phyloP scores from a whole-genome alignment of 2,113 vertebrate genomes.

The Strix aluco region DNA sequence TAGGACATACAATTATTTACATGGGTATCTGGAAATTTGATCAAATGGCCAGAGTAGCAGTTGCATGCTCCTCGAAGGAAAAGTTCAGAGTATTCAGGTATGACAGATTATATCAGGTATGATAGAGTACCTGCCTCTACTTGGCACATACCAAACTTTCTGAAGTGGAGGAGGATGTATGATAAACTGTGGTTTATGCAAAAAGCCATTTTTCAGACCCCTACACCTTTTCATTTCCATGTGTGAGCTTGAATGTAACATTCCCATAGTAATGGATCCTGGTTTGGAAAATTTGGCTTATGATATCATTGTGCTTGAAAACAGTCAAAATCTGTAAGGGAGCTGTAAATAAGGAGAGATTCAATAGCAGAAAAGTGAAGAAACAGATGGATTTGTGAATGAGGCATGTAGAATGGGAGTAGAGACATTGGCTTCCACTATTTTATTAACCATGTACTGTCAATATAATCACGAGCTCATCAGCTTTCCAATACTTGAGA shows the following conservation, averaged over 20 bases:
- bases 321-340: not conserved
- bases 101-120: not conserved
- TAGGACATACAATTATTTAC: not conserved
- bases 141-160: not conserved
- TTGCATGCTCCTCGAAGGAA: not conserved
- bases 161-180: not conserved
- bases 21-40: not conserved
- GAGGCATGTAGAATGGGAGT: not conserved
- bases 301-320: not conserved
- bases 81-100: not conserved
- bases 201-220: not conserved
- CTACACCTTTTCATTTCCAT: not conserved
- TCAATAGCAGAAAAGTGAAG: not conserved
- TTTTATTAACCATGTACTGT: not conserved
- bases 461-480: not conserved
- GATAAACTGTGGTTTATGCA: not conserved
- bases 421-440: not conserved
- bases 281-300: not conserved
- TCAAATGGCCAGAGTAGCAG: not conserved
- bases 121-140: not conserved
- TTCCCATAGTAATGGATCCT: not conserved
- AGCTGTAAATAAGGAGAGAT: not conserved
- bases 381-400: not conserved
- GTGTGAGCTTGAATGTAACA: not conserved
- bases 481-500: not conserved